Conservation (phyloP, 2,888 invertebrate species). For the Leptothorax acervorum region DNA sequence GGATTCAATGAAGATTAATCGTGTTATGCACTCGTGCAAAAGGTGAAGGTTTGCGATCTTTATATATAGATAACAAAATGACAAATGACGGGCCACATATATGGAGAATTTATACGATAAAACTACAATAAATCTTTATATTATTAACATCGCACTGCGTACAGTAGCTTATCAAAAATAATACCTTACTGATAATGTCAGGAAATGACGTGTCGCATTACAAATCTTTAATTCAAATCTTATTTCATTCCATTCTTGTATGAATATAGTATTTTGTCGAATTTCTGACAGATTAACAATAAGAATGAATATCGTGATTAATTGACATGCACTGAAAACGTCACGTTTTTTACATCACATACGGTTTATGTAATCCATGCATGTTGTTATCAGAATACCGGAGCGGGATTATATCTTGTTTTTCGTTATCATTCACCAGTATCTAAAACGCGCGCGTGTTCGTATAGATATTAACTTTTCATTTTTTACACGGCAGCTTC, state of each 20-base stretch:
- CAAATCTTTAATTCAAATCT: background rate
- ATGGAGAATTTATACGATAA: background rate
- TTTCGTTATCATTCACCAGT: background rate
- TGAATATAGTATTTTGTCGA: background rate
- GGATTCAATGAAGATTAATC: slow-evolving; percentile 7
- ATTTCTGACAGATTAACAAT: background rate
- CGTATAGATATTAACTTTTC: background rate
- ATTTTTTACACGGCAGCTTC: background rate
- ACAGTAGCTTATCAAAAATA: background rate
- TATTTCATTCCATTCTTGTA: background rate
- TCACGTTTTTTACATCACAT: background rate
- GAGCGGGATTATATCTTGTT: background rate
- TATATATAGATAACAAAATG: slow-evolving; percentile 22
- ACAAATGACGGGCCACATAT: background rate
- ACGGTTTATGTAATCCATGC: slow-evolving; percentile 13
- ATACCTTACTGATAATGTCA: background rate
- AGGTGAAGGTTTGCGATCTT: slow-evolving; percentile 23
- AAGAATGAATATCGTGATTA: background rate
- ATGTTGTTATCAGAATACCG: slow-evolving; percentile 7
- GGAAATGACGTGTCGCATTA: background rate
- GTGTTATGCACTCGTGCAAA: background rate
- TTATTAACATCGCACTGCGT: background rate
- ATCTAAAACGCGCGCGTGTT: background rate
- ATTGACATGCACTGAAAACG: background rate
- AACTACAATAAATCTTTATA: slow-evolving; percentile 3